A percentile compares a stretch with the other conserved stretches of the same genome.
These are phyloP conservation scores for Phainopepla nitens DNA, from an alignment of 2,113 vertebrate genomes.

Conservation along the genomic window DNA sequence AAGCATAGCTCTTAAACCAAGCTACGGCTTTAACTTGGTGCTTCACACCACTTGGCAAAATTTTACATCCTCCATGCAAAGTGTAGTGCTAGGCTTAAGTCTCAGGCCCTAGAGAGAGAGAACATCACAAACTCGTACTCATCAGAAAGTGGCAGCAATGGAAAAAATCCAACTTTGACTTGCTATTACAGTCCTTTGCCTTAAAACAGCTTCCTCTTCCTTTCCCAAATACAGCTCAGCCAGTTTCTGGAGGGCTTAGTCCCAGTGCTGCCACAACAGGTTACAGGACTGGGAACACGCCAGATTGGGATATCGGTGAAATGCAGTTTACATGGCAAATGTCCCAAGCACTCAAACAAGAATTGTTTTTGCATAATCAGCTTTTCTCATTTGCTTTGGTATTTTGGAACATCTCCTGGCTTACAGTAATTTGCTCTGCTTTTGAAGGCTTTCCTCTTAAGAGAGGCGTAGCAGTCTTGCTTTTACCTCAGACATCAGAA, in stretches of 20 bases:
- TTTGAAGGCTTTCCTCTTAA: not conserved
- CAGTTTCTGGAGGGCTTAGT: not conserved
- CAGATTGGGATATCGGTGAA: not conserved
- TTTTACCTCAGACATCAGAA: not conserved
- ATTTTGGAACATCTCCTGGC: not conserved
- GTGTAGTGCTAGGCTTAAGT: not conserved
- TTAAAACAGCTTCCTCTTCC: not conserved
- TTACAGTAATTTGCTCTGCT: not conserved
- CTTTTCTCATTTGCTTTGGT: not conserved
- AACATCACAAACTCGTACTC: not conserved
- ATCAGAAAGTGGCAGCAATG: not conserved
- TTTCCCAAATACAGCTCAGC: not conserved
- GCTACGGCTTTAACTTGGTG: not conserved
- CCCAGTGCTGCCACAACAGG: not conserved
- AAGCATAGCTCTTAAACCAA: not conserved
- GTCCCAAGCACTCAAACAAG: not conserved
- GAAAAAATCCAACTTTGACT: not conserved
- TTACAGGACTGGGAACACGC: not conserved
- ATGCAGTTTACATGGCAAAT: not conserved
- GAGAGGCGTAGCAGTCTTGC: not conserved
- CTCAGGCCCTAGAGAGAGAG: not conserved
- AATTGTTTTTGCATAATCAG: not conserved
- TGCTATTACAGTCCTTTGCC: not conserved
- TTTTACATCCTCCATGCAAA: not conserved
- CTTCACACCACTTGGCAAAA: not conserved